These are phyloP conservation scores for Tragelaphus imberbis DNA, from an alignment of 2,113 vertebrate species.

Conservation along the genomic window DNA sequence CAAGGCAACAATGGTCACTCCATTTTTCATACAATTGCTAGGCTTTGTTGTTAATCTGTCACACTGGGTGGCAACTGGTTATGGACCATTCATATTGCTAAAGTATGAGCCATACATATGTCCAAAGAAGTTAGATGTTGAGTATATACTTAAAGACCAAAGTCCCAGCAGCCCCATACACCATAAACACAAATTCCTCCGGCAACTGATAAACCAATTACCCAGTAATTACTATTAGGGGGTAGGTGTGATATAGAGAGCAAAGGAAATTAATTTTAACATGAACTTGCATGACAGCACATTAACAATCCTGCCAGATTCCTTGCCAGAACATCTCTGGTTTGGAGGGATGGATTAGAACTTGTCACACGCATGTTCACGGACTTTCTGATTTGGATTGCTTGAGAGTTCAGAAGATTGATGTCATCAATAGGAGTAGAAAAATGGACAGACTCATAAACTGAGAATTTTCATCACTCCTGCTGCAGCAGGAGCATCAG, in stretches of 20 bases:
- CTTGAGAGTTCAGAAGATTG: not conserved
- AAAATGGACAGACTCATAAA: not conserved
- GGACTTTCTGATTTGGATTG: not conserved
- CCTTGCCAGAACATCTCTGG: not conserved
- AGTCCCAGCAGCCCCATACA: not conserved
- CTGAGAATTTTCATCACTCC: not conserved
- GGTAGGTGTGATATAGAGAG: not conserved
- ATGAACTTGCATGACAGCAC: not conserved
- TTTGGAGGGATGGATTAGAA: not conserved
- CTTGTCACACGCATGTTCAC: not conserved
- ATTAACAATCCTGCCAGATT: not conserved
- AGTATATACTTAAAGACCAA: not conserved
- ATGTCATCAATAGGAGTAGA: not conserved
- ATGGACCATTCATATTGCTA: not conserved
- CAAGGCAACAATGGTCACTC: too few species aligned
- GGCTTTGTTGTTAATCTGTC: not conserved
- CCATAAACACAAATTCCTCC: not conserved
- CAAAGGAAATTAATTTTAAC: not conserved
- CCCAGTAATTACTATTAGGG: not conserved
- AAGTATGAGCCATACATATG: not conserved
- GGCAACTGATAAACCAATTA: not conserved
- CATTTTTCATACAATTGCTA: not conserved
- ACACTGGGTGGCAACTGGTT: too few species aligned
- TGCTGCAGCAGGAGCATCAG: not conserved
- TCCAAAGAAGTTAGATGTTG: not conserved